Percentiles rank a stretch among this genome's conserved stretches.
Evolutionary conservation across 2,797 vertebrate species (phyloP).

Genomic region (Emys orbicularis): DNA sequence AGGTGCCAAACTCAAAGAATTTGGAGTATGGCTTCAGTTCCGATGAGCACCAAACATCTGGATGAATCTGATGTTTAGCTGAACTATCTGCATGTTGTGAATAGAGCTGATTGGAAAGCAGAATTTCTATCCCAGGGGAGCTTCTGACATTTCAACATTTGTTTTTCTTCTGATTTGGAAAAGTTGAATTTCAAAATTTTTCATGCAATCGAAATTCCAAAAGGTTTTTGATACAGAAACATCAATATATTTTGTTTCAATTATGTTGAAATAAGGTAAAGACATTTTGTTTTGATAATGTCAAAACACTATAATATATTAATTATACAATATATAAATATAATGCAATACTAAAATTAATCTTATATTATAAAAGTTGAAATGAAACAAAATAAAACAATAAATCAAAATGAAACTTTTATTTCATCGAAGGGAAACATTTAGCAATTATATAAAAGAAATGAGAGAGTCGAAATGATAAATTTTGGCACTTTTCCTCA

Average conservation of each 20-base stretch:
- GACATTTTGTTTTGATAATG: not conserved
- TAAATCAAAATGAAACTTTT: not conserved
- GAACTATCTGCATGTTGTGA: not conserved
- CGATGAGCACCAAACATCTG: not conserved
- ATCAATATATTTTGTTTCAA: not conserved
- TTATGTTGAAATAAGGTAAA: not conserved
- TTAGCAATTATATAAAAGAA: not conserved
- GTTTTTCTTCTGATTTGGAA: not conserved
- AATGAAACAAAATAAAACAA: not conserved
- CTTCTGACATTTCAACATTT: not conserved
- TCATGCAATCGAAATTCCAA: not conserved
- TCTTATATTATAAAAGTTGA: not conserved
- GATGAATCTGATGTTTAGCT: not conserved
- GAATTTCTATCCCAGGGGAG: not conserved
- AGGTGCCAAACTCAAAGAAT: not conserved
- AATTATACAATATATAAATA: not conserved
- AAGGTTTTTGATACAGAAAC: not conserved
- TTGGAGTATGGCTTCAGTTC: not conserved
- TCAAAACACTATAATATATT: accelerated
- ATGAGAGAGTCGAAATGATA: not conserved
- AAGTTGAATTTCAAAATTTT: not conserved
- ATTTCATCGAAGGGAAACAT: not conserved
- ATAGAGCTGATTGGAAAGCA: not conserved
- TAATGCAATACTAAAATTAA: not conserved
- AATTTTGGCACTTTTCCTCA: accelerated